A percentile compares a stretch with the other conserved stretches of the same genome.
phyloP scores from a whole-genome alignment of 2,888 invertebrate genomes.

The Campaea margaritaria region DNA sequence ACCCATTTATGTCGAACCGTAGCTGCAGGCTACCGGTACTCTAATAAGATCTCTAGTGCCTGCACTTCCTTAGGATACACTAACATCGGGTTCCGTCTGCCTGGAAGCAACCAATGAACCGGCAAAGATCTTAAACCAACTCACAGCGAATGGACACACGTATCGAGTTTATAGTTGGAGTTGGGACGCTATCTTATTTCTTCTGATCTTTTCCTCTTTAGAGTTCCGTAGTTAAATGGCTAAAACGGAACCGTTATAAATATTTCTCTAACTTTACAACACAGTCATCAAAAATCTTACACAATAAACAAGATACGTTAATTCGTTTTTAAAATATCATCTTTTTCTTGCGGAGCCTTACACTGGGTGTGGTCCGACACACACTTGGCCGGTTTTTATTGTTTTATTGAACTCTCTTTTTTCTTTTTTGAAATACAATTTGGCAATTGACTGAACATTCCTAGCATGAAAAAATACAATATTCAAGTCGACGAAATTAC shows the following conservation, averaged over 20 bases:
- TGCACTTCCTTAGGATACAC: slow-evolving; percentile 42
- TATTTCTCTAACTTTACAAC: too few species aligned
- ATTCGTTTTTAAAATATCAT: too few species aligned
- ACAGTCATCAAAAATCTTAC: too few species aligned
- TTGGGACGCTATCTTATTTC: slow-evolving; percentile 8
- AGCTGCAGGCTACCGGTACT: slow-evolving; percentile 49
- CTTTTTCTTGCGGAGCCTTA: too few species aligned
- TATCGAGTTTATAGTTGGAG: slow-evolving; percentile 7
- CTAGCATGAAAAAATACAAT: slow-evolving; percentile 31
- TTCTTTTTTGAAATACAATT: slow-evolving; percentile 14
- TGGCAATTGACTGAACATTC: slow-evolving; percentile 29
- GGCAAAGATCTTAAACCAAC: slow-evolving; percentile 30
- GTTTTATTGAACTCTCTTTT: neutral
- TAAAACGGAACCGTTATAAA: too few species aligned
- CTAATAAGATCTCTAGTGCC: slow-evolving; percentile 50
- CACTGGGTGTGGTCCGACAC: too few species aligned
- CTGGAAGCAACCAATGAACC: slow-evolving; percentile 42
- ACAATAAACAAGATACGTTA: too few species aligned
- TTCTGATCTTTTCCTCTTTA: neutral
- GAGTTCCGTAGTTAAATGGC: too few species aligned
- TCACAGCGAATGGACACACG: slow-evolving; percentile 1
- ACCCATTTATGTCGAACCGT: slow-evolving; percentile 64
- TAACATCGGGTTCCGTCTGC: slow-evolving; percentile 30
- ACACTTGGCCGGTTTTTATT: too few species aligned
- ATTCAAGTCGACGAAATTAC: slow-evolving; percentile 40